Base-by-base conservation (phyloP, 2,113 vertebrate species). In the Eclectus roratus region DNA sequence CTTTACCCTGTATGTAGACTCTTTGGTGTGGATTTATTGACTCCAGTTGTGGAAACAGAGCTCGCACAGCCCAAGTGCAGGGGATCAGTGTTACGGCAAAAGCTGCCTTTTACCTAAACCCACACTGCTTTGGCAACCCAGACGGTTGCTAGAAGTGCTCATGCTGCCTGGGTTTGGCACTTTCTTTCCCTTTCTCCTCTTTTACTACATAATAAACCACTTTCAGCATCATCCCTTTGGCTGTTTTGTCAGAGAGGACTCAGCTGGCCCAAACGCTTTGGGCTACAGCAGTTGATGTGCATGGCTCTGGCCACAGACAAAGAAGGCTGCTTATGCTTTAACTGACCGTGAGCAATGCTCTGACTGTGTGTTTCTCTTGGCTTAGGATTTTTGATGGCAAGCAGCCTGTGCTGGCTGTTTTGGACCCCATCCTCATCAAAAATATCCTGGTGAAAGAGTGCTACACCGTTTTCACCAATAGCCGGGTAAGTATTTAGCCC, bases 401-500 rank as follows among this genome's bases (percentile, higher is more conserved):
- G 17, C 33, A 53, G 25, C 98, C 98, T 7, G 0, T 97, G 8
- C 37, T 98, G 72, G 97, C 96, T 43, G 37, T 98, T 78, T 47
- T 97, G 81, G 98, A 98, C 73, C 97, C 98, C 8, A 46, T 94
- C 44, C 95, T 99, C 24, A 94, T 98, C 52, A 98, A 98, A 97
- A 83, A 61, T 25, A 89, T 99, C 85, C 39, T 98, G 95, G 97
- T 99, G 80, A 99, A 98, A 95, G 98, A 99, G 41, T 98, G 97
- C 93, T 98, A 98, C 84, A 91, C 77, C 11, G 3, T 61, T 71
- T 99, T 98, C 69, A 98, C 98, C 81, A 98, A 98, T 80, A 96
- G 92, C 80, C 95, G 97, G 96, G 98, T 98, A 87, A 91, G 97
- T 96, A 37, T 37, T 33, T 19, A 2, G 5, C 11, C 4, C 12